A percentile compares a stretch with the other conserved stretches of the same genome.
Evolutionary conservation across 2,797 vertebrate species (phyloP).

Genomic region (Clamator glandarius): DNA sequence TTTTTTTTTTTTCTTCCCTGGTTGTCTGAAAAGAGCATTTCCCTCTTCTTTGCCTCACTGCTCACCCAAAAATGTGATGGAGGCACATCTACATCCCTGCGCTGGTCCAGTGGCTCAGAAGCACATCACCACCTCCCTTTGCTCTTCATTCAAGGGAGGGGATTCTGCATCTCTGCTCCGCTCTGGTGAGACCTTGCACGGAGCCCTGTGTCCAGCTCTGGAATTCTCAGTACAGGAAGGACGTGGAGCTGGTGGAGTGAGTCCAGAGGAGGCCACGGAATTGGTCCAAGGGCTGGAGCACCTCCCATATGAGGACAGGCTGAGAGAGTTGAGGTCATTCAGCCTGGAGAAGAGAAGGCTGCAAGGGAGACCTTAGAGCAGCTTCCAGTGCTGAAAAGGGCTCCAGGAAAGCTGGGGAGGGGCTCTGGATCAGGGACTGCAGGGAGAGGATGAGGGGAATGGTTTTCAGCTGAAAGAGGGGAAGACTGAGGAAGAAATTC

Average conservation of each 20-base stretch:
- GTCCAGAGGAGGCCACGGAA: not conserved
- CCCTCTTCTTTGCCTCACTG: not conserved
- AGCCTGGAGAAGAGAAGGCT: not conserved
- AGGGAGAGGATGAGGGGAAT: accelerated
- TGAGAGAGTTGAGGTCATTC: not conserved
- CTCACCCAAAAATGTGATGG: not conserved
- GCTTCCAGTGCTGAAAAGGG: too few relatives aligned
- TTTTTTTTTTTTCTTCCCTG: not conserved
- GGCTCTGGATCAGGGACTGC: accelerated
- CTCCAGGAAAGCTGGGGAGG: too few relatives aligned
- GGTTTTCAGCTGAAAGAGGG: not conserved
- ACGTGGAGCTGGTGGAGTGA: accelerated
- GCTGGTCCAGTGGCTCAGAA: accelerated
- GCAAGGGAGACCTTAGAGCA: accelerated
- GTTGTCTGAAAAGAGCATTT: not conserved
- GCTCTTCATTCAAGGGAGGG: not conserved
- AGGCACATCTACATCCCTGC: not conserved
- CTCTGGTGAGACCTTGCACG: not conserved
- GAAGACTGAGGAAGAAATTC: not conserved
- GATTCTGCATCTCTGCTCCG: not conserved
- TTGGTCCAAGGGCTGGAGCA: not conserved
- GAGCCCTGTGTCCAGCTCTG: not conserved
- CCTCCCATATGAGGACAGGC: not conserved
- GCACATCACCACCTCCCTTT: not conserved
- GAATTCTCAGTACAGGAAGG: too few relatives aligned